Conservation (phyloP, 2,797 vertebrate genomes). For the Lacerta bilineata region DNA sequence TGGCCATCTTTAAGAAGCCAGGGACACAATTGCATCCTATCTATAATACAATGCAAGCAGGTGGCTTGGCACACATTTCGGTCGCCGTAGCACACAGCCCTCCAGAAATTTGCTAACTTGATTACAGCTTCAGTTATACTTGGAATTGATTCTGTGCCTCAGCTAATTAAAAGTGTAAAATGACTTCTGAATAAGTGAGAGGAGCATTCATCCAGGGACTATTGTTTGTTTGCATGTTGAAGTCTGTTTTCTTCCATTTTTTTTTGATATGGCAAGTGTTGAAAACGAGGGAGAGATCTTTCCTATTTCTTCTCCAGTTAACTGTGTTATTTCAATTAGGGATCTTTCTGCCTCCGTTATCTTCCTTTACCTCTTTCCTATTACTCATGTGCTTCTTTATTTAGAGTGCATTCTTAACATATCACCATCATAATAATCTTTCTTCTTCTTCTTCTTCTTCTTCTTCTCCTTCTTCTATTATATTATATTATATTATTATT, state of each 20-base stretch:
- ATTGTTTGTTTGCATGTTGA: conserved; percentile 44
- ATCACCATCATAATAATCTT: no score
- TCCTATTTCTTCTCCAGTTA: background rate
- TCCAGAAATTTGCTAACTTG: conserved; percentile 16
- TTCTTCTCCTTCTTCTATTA: no score
- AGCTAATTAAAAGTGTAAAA: conserved; percentile 64
- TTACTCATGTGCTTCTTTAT: background rate
- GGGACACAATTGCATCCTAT: background rate
- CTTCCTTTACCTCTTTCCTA: background rate
- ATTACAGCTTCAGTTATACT: conserved; percentile 31
- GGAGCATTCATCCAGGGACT: conserved; percentile 15
- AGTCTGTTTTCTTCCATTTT: conserved; percentile 36
- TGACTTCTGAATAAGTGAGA: conserved; percentile 53
- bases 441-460: no score
- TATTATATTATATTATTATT: no score
- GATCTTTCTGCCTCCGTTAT: background rate
- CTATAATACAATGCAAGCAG: conserved; percentile 13
- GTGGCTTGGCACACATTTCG: conserved; percentile 2
- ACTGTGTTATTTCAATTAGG: background rate
- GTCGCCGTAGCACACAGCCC: background rate
- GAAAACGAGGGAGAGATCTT: background rate
- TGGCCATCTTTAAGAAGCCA: conserved; percentile 7
- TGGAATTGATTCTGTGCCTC: conserved; percentile 32
- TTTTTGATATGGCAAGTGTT: background rate
- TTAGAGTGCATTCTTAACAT: no score